A percentile compares a stretch with the other conserved stretches of the same genome.
phyloP scores from a whole-genome alignment of 2,888 invertebrate species.

The Agrilus biguttatus region DNA sequence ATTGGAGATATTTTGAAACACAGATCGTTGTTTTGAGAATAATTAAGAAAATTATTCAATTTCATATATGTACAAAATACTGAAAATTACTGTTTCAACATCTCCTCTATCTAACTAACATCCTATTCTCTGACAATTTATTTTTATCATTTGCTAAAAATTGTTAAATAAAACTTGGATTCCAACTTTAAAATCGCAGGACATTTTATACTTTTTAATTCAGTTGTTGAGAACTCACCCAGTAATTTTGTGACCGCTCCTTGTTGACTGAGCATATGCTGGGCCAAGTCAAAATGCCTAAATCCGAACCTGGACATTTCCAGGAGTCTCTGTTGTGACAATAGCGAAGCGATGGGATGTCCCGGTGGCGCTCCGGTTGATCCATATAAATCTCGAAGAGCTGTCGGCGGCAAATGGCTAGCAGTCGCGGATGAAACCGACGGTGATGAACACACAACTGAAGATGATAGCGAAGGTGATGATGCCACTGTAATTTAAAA shows the following conservation, averaged over 20 bases:
- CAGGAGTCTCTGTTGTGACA: constrained; percentile 64
- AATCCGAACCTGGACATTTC: constrained; percentile 70
- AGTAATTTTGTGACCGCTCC: constrained; percentile 82
- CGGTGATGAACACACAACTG: constrained; percentile 28
- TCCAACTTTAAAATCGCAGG: too few relatives aligned
- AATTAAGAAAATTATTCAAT: too few relatives aligned
- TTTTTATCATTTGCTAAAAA: too few relatives aligned
- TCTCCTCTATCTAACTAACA: too few relatives aligned
- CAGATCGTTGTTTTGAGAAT: too few relatives aligned
- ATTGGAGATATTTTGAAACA: too few relatives aligned
- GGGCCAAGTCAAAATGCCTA: constrained; percentile 79
- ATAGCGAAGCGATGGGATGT: constrained; percentile 55
- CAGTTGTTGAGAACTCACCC: constrained; percentile 44
- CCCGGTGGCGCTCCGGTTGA: constrained; percentile 31
- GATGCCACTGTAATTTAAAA: constrained; percentile 36
- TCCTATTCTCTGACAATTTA: too few relatives aligned
- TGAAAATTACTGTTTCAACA: too few relatives aligned
- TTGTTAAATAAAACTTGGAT: too few relatives aligned
- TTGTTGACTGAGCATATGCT: constrained; percentile 82
- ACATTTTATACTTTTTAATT: too few relatives aligned
- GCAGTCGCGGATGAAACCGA: constrained; percentile 21
- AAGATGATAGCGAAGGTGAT: constrained; percentile 38
- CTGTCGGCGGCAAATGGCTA: constrained; percentile 26
- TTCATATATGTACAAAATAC: too few relatives aligned
- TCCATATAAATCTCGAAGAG: constrained; percentile 29